Percentiles rank a stretch among this genome's conserved stretches.
These are phyloP conservation scores for Zaprionus gabonicus DNA, from an alignment of 1,140 invertebrate genomes.

Conservation along the genomic window DNA sequence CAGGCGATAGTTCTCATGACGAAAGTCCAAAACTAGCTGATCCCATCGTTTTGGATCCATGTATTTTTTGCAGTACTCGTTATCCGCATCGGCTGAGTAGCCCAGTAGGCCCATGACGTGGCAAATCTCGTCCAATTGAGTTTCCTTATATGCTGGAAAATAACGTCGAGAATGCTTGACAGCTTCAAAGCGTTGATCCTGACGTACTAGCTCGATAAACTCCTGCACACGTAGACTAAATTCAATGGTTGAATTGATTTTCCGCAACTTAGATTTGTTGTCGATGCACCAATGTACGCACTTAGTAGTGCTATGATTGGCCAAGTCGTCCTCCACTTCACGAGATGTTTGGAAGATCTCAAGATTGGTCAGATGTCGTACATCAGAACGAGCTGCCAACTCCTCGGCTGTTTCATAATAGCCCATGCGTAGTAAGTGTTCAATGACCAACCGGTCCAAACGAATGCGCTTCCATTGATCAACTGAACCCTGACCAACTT, in stretches of 20 bases:
- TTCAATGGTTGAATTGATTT: conserved; percentile 95
- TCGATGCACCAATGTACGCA: conserved; percentile 99
- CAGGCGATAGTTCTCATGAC: conserved; percentile 96
- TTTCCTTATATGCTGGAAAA: conserved; percentile 94
- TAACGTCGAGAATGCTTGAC: conserved; percentile 97
- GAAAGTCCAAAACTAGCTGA: conserved; percentile 94
- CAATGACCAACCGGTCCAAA: conserved; percentile 97
- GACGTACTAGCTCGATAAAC: conserved; percentile 97
- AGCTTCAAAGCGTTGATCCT: conserved; percentile 94
- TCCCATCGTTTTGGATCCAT: conserved; percentile 89
- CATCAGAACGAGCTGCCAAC: conserved; percentile 92
- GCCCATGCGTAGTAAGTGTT: conserved; percentile 97
- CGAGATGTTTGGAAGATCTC: conserved; percentile 95
- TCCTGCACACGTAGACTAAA: conserved; percentile 97
- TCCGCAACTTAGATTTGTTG: conserved; percentile 97
- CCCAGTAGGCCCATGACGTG: conserved; percentile 97
- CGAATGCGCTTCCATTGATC: conserved; percentile 93
- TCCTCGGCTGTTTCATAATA: conserved; percentile 97
- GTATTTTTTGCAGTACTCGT: conserved; percentile 87
- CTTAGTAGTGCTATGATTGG: conserved; percentile 92
- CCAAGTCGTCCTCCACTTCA: conserved; percentile 93
- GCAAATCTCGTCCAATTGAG: conserved; percentile 94
- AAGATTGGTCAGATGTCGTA: conserved; percentile 94
- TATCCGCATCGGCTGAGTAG: conserved; percentile 91
- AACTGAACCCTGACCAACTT: conserved; percentile 86